Evolutionary conservation across 1,140 invertebrate genomes (phyloP), one percentile per base, ranked within the genome.

Genomic region (Eulimnadia texana): DNA sequence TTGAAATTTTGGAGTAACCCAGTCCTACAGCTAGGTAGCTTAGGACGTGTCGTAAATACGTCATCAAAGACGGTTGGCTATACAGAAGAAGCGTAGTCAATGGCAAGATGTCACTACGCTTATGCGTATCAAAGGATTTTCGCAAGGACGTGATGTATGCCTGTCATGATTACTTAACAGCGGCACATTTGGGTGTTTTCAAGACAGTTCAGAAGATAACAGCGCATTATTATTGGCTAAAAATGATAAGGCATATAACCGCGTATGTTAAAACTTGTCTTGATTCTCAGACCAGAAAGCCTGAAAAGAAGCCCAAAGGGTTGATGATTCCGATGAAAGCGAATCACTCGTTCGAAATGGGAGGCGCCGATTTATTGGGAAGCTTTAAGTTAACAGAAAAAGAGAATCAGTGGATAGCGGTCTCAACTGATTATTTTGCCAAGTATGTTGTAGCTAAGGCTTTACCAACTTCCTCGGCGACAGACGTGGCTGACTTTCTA

Each of bases 391-490:
- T 50, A 1, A 23, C 29, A 0, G 20, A 23, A 1, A 23, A 1
- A n/a, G 22, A 3, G 13, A 55, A 55, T n/a, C 6, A n/a, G 2
- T 9, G 25, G 6, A 28, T 28, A 3, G 25, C 25, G 9, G 9
- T 55, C 24, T 23, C 25, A 1, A 9, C 28, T 10, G 53, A 28
- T 27, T 55, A 55, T 28, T 27, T 55, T 2, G 25, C 53, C 25
- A 47, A 50, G 49, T 72, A 64, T 61, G 50, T 29, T 2, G 65
- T 68, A 58, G 66, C 66, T 10, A 67, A 67, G 47, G 66, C 63
- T 0, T 59, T 67, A 19, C 65, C 66, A 10, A 55, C 58, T 16
- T 53, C 53, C 10, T n/a, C 47, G 2, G 49, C 33, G 22, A 49
- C 11, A 50, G 10, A 59, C 0, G 58, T 59, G 1, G 58, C 42